A percentile compares a stretch with the other conserved stretches of the same genome.
Evolutionary conservation across 2,113 vertebrate species (phyloP).

Genomic region (Mastomys coucha): DNA sequence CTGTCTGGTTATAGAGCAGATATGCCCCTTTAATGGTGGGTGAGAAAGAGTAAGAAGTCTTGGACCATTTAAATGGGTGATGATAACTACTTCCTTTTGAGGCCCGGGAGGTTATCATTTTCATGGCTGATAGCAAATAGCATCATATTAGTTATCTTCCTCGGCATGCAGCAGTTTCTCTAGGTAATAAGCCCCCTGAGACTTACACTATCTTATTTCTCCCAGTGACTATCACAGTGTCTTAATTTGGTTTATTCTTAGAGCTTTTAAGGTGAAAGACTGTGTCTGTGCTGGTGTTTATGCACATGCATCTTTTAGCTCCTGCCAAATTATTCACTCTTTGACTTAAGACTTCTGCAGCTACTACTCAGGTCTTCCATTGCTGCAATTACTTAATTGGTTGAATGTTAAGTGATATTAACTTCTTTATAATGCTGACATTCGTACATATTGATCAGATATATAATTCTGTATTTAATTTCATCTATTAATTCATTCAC

Average conservation of each 20-base stretch:
- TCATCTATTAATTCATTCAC: neutral
- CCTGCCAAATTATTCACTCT: neutral
- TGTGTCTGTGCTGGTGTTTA: neutral
- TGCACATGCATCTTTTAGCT: neutral
- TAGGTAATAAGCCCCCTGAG: neutral
- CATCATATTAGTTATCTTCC: conserved; percentile 22
- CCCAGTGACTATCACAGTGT: neutral
- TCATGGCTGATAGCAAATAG: neutral
- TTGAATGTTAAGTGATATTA: conserved; percentile 4
- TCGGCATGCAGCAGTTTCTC: neutral
- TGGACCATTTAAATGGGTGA: neutral
- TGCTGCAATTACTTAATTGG: neutral
- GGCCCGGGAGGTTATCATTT: neutral
- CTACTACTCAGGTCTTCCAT: neutral
- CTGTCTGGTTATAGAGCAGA: neutral
- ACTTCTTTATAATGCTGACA: neutral
- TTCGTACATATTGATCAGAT: neutral
- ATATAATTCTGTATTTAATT: neutral
- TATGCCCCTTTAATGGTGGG: neutral
- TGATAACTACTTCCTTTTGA: neutral
- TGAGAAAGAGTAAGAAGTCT: neutral
- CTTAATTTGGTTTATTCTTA: conserved; percentile 41
- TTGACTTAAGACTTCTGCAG: conserved; percentile 35
- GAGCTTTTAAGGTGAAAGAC: conserved; percentile 6
- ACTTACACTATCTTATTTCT: conserved; percentile 21